Evolutionary conservation across 2,888 invertebrate species (phyloP).

Genomic region (Hydrotaea cyrtoneurina): DNA sequence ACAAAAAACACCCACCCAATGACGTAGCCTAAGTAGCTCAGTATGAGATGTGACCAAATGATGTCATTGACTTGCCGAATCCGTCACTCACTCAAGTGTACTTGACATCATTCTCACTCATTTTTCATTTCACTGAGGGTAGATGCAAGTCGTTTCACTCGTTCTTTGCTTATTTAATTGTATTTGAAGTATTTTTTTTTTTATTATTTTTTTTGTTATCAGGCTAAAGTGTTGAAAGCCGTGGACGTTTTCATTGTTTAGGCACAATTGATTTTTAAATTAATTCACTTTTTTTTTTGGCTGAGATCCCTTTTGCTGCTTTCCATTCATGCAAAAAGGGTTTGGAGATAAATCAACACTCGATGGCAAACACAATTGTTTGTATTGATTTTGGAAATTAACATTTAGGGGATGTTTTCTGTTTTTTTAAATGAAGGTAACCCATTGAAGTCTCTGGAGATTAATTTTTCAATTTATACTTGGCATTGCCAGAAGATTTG

Average conservation of each 20-base stretch:
- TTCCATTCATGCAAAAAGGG: neutral
- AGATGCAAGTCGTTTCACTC: no score
- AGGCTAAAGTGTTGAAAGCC: neutral
- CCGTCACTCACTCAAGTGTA: no score
- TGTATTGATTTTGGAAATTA: neutral
- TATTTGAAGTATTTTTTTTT: no score
- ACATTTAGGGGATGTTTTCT: neutral
- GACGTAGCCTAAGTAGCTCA: no score
- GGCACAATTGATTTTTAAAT: neutral
- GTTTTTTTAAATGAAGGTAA: neutral
- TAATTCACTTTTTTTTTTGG: neutral
- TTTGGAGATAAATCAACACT: neutral
- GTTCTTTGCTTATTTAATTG: no score
- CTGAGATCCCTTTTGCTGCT: neutral
- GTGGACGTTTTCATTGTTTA: neutral
- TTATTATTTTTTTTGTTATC: no score
- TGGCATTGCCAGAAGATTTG: no score
- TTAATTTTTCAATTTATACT: neutral
- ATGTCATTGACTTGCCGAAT: no score
- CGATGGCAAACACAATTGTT: neutral
- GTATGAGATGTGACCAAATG: no score
- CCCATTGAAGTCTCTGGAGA: neutral
- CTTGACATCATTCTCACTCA: no score
- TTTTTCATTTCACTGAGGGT: no score
- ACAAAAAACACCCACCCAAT: no score